Percentiles rank a stretch among this genome's conserved stretches.
Evolutionary conservation across 2,888 invertebrate species (phyloP).

Genomic region (Bellardia bayeri): DNA sequence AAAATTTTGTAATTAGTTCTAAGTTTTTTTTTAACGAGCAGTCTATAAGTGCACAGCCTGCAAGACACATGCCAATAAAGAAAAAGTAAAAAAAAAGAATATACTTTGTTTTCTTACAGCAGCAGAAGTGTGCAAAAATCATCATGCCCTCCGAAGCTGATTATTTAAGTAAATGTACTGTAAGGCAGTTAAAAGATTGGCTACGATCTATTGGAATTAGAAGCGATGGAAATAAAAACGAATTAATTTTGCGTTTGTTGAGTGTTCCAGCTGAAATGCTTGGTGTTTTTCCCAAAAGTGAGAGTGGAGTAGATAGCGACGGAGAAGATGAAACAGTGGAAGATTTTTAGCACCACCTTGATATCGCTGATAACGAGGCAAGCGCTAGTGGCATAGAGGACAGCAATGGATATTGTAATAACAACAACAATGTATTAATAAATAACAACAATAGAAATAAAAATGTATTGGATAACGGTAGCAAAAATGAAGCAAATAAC

Average conservation of each 20-base stretch:
- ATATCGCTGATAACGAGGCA: not conserved
- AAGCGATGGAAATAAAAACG: constrained; percentile 33
- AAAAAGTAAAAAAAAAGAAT: not conserved
- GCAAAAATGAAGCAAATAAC: not conserved
- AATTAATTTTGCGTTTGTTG: constrained; percentile 23
- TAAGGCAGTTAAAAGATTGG: constrained; percentile 35
- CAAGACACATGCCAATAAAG: not conserved
- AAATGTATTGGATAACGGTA: constrained; percentile 20
- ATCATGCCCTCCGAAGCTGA: constrained; percentile 2
- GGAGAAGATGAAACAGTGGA: constrained; percentile 8
- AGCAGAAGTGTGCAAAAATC: constrained; percentile 35
- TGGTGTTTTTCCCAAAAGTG: not conserved
- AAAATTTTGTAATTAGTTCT: too few relatives aligned
- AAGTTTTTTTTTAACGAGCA: too few relatives aligned
- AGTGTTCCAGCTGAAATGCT: not conserved
- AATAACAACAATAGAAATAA: not conserved
- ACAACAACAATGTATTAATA: not conserved
- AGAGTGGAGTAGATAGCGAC: constrained; percentile 1
- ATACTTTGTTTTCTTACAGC: constrained; percentile 1
- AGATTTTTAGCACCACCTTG: not conserved
- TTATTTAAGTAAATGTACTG: constrained; percentile 18
- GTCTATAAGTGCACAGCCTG: too few relatives aligned
- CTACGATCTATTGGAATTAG: constrained; percentile 26
- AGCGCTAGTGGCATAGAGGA: not conserved
- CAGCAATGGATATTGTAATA: not conserved